phyloP scores from a whole-genome alignment of 2,797 vertebrate genomes.

The Rachycentron canadum region DNA sequence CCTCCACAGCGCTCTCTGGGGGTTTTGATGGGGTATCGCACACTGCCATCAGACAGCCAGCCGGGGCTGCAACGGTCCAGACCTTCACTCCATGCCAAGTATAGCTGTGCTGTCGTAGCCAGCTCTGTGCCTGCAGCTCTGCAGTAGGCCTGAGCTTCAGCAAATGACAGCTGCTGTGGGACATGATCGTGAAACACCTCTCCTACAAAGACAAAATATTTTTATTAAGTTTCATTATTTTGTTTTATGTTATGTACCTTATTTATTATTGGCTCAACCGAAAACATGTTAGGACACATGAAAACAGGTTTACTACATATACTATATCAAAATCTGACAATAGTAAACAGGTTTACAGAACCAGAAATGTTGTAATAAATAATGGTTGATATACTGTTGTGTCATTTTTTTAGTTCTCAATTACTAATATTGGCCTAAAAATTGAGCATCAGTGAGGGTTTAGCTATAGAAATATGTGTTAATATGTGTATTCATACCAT shows the following conservation, averaged over 20 bases:
- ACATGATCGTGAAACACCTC: slow-evolving; percentile 88
- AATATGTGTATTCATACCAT: slow-evolving; percentile 82
- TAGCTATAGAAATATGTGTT: not conserved
- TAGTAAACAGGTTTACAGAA: not conserved
- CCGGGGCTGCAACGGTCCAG: slow-evolving; percentile 94
- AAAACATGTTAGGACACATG: not conserved
- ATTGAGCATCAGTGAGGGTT: fast-evolving
- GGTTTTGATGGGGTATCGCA: slow-evolving; percentile 93
- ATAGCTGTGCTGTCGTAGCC: slow-evolving; percentile 92
- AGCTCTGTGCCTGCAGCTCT: slow-evolving; percentile 83
- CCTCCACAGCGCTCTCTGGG: slow-evolving; percentile 94
- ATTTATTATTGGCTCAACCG: too few species aligned
- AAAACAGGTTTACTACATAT: not conserved
- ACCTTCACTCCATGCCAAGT: slow-evolving; percentile 92
- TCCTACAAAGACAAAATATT: slow-evolving; percentile 79
- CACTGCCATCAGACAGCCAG: slow-evolving; percentile 95
- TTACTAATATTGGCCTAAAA: not conserved
- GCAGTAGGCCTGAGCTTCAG: slow-evolving; percentile 88
- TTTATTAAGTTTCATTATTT: not conserved
- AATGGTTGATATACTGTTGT: not conserved
- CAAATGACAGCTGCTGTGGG: slow-evolving; percentile 86
- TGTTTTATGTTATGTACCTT: not conserved
- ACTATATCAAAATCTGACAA: not conserved
- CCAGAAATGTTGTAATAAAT: not conserved
- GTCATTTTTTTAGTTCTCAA: not conserved